phyloP scores from a whole-genome alignment of 2,797 vertebrate species.

The Macrochelys suwanniensis region DNA sequence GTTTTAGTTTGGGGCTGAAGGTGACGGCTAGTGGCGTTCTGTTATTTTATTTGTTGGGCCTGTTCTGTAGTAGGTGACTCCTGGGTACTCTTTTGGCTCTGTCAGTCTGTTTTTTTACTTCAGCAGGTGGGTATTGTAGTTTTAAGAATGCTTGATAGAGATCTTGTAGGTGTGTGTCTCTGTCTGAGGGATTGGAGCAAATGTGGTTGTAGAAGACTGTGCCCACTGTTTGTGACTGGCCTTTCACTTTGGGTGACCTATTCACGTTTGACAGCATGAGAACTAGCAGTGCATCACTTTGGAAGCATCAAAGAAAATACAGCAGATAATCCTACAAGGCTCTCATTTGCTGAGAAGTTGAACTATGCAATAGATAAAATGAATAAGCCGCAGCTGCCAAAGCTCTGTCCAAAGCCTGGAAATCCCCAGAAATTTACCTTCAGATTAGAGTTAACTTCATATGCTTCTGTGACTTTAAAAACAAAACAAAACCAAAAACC shows the following conservation, averaged over 20 bases:
- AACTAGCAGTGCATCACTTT: not conserved
- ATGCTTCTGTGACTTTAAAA: not conserved
- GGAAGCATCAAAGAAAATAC: not conserved
- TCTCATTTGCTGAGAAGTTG: accelerated
- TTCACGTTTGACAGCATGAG: not conserved
- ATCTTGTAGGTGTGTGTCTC: no score
- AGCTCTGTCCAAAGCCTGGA: not conserved
- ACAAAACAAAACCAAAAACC: no score
- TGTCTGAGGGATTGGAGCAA: no score
- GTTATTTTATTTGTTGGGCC: no score
- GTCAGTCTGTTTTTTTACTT: no score
- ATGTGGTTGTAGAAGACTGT: not conserved
- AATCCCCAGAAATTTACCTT: not conserved
- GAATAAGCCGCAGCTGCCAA: not conserved
- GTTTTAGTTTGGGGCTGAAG: no score
- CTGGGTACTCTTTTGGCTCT: no score
- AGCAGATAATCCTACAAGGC: not conserved
- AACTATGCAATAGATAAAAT: not conserved
- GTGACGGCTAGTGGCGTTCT: no score
- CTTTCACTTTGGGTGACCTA: not conserved
- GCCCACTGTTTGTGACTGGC: accelerated
- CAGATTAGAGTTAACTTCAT: not conserved
- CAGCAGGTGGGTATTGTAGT: no score
- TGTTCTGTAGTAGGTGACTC: no score
- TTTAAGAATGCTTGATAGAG: no score